Conservation (phyloP, 2,888 invertebrate genomes). For the Calephelis perditalis region DNA sequence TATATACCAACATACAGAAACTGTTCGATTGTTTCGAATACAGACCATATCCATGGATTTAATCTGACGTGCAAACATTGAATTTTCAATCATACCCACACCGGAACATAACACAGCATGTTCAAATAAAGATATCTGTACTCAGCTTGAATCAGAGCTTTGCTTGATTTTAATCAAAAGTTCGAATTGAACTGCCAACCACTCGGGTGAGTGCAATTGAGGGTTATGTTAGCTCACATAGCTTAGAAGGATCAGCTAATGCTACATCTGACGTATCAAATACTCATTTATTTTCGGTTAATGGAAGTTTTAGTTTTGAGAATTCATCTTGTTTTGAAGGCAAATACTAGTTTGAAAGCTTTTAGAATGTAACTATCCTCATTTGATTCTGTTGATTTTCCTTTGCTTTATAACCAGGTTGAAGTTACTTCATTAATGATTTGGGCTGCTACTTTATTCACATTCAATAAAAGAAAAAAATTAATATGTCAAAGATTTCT, state of each 20-base stretch:
- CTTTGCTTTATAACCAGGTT: no score
- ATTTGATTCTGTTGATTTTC: no score
- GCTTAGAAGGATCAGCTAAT: constrained; percentile 10
- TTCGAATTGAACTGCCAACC: constrained; percentile 70
- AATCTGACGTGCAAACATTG: constrained; percentile 40
- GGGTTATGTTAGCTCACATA: constrained; percentile 43
- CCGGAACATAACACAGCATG: constrained; percentile 44
- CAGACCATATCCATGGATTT: background rate
- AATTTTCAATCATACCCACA: constrained; percentile 20
- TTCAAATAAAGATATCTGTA: constrained; percentile 72
- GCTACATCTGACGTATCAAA: constrained; percentile 38
- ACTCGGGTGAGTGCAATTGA: constrained; percentile 56
- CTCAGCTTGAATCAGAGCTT: constrained; percentile 56
- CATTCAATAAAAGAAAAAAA: no score
- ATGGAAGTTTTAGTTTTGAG: constrained; percentile 46
- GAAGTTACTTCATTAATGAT: no score
- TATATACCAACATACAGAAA: no score
- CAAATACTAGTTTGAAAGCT: background rate
- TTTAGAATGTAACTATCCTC: background rate
- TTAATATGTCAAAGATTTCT: no score
- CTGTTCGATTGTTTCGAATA: no score
- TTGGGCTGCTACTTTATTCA: no score
- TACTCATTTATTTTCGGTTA: constrained; percentile 62
- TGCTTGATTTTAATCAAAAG: constrained; percentile 78
- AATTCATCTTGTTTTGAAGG: constrained; percentile 12